Base-by-base conservation (phyloP, 2,113 vertebrate species). In the Rhea americana region DNA sequence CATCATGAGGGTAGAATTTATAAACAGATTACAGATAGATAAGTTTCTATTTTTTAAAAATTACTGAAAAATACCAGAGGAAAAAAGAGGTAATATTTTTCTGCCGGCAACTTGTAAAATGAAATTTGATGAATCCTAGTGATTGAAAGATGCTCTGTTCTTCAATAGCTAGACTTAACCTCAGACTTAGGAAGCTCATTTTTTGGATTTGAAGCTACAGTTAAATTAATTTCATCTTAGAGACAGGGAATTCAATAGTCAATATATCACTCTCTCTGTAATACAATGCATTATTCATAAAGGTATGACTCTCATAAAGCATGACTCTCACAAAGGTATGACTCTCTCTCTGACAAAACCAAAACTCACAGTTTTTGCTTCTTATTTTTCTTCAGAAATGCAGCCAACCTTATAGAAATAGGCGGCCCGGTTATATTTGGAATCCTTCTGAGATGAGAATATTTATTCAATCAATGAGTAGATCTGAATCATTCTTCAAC, bases 11-110 rank as follows among this genome's bases (percentile, higher is more conserved):
- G 13, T 55, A 75, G 53, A 92, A 94, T 87, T 80, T 93, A 93
- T 87, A 93, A 53, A 85, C 56, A 91, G 50, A 87, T 90, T 93
- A 75, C 48, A 89, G 76, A 53, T 87, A 26, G 67, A 58, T 76
- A 82, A 77, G 43, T 77, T 93, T 94, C 76, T 89, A 37, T 45
- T 93, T 79, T 91, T 85, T 85, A 90, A 62, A 35, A 90, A 81
- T 63, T 87, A 84, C 56, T 74, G 37, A 28, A 83, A 82, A 93
- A 45, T 30, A 93, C 22, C 37, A 48, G 59, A 92, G 63, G 78
- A 51, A 59, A 15, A 73, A 76, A 70, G 35, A 43, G 9, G 55
- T 68, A 47, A 83, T 55, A 58, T 70, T 82, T 66, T 88, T 63
- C 55, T 43, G 35, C 75, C 71, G 74, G 53, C 13, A 66, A 47